phyloP scores from a whole-genome alignment of 1,140 invertebrate species.

The Drosophila athabasca region DNA sequence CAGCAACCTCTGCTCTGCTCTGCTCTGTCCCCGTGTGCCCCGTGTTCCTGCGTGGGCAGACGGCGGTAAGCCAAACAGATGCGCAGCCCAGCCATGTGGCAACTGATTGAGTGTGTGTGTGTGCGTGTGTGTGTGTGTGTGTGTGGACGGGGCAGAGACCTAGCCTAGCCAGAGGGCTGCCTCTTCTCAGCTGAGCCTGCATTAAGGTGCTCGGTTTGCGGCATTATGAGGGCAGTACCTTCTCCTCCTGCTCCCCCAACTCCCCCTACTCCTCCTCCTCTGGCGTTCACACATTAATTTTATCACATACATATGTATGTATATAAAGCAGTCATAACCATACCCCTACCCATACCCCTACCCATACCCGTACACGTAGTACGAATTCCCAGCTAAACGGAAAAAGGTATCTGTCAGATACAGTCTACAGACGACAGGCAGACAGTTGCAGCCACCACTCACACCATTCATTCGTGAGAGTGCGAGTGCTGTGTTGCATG shows the following conservation, averaged over 20 bases:
- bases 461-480: constrained; percentile 7
- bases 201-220: constrained; percentile 46
- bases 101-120: constrained; percentile 21
- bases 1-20: constrained; percentile 1
- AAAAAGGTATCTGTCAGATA: constrained; percentile 43
- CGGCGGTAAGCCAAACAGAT: constrained; percentile 41
- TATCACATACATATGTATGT: constrained; percentile 14
- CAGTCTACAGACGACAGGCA: background rate
- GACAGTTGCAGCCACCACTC: constrained; percentile 38
- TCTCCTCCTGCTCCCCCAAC: too few relatives aligned
- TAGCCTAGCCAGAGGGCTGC: background rate
- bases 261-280: too few relatives aligned
- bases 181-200: background rate
- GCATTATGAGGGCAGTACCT: constrained; percentile 9
- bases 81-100: constrained; percentile 17
- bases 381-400: constrained; percentile 39
- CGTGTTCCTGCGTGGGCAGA: constrained; percentile 31
- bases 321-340: constrained; percentile 18
- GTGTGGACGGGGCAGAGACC: background rate
- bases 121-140: background rate
- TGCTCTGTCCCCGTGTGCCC: background rate
- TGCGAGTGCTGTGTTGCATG: background rate
- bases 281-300: constrained; percentile 62
- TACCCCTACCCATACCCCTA: background rate
- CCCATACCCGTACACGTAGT: constrained; percentile 14